phyloP scores from a whole-genome alignment of 2,888 invertebrate species.

The Acanthoscelides obtectus region DNA sequence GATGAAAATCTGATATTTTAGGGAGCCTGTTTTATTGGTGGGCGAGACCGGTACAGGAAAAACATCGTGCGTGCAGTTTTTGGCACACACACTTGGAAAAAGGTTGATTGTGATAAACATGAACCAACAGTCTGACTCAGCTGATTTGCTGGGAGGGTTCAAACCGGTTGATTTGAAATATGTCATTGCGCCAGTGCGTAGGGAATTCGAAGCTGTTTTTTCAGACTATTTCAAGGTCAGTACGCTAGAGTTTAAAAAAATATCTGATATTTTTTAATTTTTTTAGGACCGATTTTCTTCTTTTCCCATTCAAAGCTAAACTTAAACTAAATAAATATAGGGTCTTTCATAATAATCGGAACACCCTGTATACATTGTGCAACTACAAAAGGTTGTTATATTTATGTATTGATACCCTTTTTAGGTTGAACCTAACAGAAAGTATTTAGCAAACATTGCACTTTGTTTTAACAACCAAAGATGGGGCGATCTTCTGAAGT shows the following conservation, averaged over 20 bases:
- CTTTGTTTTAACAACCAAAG: conserved; percentile 68
- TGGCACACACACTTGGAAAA: conserved; percentile 78
- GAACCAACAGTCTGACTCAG: conserved; percentile 98
- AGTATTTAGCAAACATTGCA: conserved; percentile 77
- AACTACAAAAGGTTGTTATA: too few species aligned
- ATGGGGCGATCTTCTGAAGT: conserved; percentile 65
- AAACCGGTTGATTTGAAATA: conserved; percentile 91
- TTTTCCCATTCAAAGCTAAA: too few species aligned
- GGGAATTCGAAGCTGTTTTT: conserved; percentile 81
- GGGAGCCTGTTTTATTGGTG: conserved; percentile 89
- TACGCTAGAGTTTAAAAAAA: not conserved
- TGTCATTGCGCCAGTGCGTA: conserved; percentile 73
- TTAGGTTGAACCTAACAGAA: conserved; percentile 67
- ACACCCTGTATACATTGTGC: too few species aligned
- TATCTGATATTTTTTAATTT: too few species aligned
- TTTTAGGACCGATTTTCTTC: too few species aligned
- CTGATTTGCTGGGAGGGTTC: conserved; percentile 93
- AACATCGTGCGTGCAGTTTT: conserved; percentile 89
- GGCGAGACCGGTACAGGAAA: conserved; percentile 99
- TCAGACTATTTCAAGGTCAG: conserved; percentile 60
- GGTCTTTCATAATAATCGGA: too few species aligned
- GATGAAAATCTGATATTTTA: conserved; percentile 27
- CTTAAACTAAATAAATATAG: too few species aligned
- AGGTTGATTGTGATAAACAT: conserved; percentile 93
- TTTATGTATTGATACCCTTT: too few species aligned